Percentiles rank a stretch among this genome's conserved stretches.
phyloP scores from a whole-genome alignment of 2,113 vertebrate species.

The Athene cunicularia region DNA sequence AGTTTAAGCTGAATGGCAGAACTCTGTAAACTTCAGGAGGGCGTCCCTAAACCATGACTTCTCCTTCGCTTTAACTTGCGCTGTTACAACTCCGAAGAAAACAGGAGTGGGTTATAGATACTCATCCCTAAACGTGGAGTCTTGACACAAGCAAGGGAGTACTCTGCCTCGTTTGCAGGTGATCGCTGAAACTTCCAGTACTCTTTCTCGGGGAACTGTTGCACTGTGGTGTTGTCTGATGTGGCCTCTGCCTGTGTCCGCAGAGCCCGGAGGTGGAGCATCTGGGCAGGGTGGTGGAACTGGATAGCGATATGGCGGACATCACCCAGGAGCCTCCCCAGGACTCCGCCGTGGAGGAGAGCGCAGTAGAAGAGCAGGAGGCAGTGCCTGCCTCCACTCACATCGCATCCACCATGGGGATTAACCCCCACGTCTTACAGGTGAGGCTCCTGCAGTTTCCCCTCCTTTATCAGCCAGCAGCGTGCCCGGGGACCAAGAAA shows the following conservation, averaged over 20 bases:
- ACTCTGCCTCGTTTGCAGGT: neutral
- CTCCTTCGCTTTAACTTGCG: neutral
- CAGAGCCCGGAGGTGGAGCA: constrained; percentile 83
- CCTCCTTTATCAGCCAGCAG: no score
- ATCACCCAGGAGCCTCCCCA: constrained; percentile 86
- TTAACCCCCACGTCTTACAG: constrained; percentile 95
- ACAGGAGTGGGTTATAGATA: neutral
- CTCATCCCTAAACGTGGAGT: neutral
- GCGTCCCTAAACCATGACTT: neutral
- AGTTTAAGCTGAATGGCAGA: neutral
- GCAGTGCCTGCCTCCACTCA: constrained; percentile 82
- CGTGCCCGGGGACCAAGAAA: no score
- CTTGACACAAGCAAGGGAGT: neutral
- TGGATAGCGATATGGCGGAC: constrained; percentile 97
- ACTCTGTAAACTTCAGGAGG: neutral
- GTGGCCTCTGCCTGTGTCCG: neutral
- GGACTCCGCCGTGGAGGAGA: constrained; percentile 70
- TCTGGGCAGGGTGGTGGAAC: constrained; percentile 79
- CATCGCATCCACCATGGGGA: constrained; percentile 85
- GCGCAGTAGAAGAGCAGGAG: constrained; percentile 77
- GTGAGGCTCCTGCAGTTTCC: constrained; percentile 53
- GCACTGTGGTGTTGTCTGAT: neutral
- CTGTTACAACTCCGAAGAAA: neutral
- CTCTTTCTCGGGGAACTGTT: neutral
- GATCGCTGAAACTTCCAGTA: neutral